Evolutionary conservation across 1,140 invertebrate species (phyloP), one percentile per base, ranked within the genome.

Genomic region (Dufourea novaeangliae): DNA sequence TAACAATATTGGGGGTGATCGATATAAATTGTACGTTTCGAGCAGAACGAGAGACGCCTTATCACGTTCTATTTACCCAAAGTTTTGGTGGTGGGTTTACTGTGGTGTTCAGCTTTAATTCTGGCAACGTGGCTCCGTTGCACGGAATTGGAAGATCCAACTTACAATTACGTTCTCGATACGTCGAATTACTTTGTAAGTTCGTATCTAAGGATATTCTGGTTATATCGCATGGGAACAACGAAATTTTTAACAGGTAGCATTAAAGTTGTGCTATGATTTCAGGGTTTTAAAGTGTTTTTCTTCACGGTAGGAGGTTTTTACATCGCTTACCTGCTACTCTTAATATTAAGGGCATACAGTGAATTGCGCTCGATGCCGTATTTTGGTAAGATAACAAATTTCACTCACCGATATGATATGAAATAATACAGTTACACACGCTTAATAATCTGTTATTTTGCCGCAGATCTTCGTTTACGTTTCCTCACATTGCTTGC

Each of bases 351-450:
- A 27, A 95, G 96, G 88, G 98, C 98, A 2, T 99, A 98, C 89
- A 98, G 96, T 82, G 98, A 99, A 93, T 93, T 99, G 37, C 94
- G 97, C 87, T 97, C 97, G 12, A 99, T 99, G 98, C 98, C 98
- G 78, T 99, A 97, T 92, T 99, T 99, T 94, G 98, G 98, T 98
- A 94, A 95, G 61, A 74, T 50, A 52, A 29, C 54, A 0, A 25
- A 64, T 59, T 37, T 37, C 46, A 14, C 6, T 41, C 59, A 25
- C 12, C 34, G 3, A 37, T 37, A 32, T n/a, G n/a, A 22, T 22
- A 54, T 22, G 17, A 4, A 11, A 27, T n/a, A 25, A 61, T 2
- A 37, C 2, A 7, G 20, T 34, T 11, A 46, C 14, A 32, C 27
- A 34, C 0, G 12, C 29, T 54, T n/a, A 14, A 20, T 8, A 10